Evolutionary conservation across 2,797 vertebrate genomes (phyloP).

Genomic region (Dromococcyx pavoninus): DNA sequence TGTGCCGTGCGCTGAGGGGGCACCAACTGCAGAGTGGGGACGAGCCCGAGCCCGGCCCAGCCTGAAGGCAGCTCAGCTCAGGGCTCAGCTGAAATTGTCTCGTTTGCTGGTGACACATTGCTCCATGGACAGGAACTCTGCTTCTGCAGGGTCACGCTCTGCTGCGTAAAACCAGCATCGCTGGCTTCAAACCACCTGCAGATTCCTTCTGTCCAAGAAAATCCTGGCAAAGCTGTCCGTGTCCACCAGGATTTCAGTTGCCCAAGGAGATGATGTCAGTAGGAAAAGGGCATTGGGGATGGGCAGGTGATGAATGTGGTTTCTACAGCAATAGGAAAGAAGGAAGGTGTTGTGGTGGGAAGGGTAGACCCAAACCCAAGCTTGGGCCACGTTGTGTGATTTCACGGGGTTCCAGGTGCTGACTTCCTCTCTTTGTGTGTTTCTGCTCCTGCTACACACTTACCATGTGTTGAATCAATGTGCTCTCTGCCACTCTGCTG

Average conservation of each 20-base stretch:
- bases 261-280: neutral
- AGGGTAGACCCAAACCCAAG: neutral
- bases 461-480: fast-evolving
- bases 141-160: neutral
- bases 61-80: conserved; percentile 6
- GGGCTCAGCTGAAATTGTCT: neutral
- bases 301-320: neutral
- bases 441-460: neutral
- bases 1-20: neutral
- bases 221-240: neutral
- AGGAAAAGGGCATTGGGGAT: neutral
- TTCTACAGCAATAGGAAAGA: neutral
- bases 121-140: neutral
- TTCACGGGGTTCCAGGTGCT: neutral
- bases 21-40: neutral
- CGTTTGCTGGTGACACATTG: neutral
- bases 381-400: fast-evolving
- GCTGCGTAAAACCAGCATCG: neutral
- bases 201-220: neutral
- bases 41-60: neutral
- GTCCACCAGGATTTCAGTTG: neutral
- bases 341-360: neutral
- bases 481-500: neutral
- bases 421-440: neutral
- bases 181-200: neutral